Evolutionary conservation across 2,888 invertebrate species (phyloP).

Genomic region (Netelia virgata): DNA sequence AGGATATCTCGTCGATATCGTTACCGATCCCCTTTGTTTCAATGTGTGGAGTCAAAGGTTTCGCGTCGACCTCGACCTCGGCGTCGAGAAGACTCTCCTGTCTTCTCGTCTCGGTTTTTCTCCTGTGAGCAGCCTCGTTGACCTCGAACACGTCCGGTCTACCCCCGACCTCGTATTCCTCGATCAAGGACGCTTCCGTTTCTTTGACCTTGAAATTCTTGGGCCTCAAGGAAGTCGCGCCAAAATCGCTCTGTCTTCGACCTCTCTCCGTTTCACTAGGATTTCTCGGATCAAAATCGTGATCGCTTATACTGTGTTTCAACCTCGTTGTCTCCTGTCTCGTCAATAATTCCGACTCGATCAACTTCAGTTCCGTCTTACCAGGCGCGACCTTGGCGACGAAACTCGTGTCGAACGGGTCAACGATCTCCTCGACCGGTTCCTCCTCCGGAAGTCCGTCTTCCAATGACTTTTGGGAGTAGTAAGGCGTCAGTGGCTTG

Average conservation of each 20-base stretch:
- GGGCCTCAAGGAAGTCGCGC: conserved; percentile 65
- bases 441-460: conserved; percentile 86
- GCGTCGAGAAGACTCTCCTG: conserved; percentile 85
- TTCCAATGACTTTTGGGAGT: conserved; percentile 87
- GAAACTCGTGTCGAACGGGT: conserved; percentile 90
- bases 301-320: conserved; percentile 88
- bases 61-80: conserved; percentile 88
- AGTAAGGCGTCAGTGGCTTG: conserved; percentile 94
- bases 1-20: conserved; percentile 84
- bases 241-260: conserved; percentile 86
- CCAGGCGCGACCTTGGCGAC: conserved; percentile 86
- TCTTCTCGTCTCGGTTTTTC: conserved; percentile 60
- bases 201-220: conserved; percentile 69
- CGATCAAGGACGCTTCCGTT: conserved; percentile 64
- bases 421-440: conserved; percentile 85
- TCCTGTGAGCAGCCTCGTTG: conserved; percentile 57
- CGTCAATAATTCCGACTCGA: conserved; percentile 86
- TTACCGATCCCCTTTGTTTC: conserved; percentile 84
- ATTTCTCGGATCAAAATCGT: conserved; percentile 87
- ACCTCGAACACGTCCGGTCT: conserved; percentile 48
- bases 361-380: conserved; percentile 86
- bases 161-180: conserved; percentile 67
- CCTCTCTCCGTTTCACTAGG: conserved; percentile 81
- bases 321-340: conserved; percentile 72
- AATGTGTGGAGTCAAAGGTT: conserved; percentile 89